These are phyloP conservation scores for Chionis minor DNA, from an alignment of 2,113 vertebrate species.

Conservation along the genomic window DNA sequence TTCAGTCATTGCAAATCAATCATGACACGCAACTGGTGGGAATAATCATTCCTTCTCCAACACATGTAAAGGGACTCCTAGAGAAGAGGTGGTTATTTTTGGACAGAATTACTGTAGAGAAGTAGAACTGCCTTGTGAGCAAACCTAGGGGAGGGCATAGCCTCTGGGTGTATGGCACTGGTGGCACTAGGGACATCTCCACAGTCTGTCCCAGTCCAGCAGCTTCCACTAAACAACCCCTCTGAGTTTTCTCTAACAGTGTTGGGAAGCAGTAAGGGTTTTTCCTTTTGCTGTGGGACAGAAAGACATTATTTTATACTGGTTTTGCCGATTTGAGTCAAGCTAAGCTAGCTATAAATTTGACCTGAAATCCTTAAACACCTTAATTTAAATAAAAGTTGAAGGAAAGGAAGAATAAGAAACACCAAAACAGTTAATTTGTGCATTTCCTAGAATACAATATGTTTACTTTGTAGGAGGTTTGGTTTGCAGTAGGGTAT, in stretches of 20 bases:
- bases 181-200: background rate
- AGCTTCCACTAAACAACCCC: background rate
- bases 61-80: background rate
- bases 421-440: background rate
- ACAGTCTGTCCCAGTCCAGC: background rate
- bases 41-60: background rate
- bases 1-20: background rate
- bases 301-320: background rate
- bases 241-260: background rate
- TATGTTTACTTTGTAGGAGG: background rate
- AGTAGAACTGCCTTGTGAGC: background rate
- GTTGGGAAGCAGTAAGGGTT: fast-evolving
- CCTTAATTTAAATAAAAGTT: background rate
- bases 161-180: background rate
- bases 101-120: background rate
- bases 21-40: background rate
- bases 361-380: background rate
- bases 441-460: background rate
- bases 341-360: background rate
- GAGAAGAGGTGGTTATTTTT: background rate
- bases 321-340: background rate
- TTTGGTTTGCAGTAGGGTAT: background rate
- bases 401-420: background rate
- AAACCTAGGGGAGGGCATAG: fast-evolving
- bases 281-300: background rate